These are phyloP conservation scores for Phytoseiulus persimilis DNA, from an alignment of 2,888 invertebrate genomes.

Conservation along the genomic window DNA sequence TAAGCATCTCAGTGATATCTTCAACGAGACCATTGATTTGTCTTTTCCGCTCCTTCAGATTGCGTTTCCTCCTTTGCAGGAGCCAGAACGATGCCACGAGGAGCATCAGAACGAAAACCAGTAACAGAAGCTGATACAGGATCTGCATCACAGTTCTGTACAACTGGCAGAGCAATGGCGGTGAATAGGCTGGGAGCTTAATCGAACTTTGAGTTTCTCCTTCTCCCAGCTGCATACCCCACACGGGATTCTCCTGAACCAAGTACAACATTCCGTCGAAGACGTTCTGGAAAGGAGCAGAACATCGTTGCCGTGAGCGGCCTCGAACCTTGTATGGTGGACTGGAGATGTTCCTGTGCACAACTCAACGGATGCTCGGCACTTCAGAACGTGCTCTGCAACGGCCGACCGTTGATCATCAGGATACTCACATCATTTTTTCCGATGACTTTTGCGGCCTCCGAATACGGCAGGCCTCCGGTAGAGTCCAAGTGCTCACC, in stretches of 20 bases:
- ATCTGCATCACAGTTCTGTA: slow-evolving; percentile 16
- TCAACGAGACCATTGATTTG: slow-evolving; percentile 30
- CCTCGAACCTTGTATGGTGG: too few relatives aligned
- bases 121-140: neutral
- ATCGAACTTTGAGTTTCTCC: neutral
- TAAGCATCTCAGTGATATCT: slow-evolving; percentile 20
- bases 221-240: neutral
- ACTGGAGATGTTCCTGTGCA: too few relatives aligned
- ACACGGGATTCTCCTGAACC: slow-evolving; percentile 9
- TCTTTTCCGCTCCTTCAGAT: slow-evolving; percentile 8
- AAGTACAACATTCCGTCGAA: slow-evolving; percentile 1
- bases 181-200: neutral
- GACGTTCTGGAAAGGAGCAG: neutral
- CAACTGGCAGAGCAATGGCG: neutral
- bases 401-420: too few relatives aligned
- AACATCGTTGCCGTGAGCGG: neutral
- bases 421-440: neutral
- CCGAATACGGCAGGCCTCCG: neutral
- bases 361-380: too few relatives aligned
- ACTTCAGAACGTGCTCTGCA: too few relatives aligned
- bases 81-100: neutral
- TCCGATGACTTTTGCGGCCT: neutral
- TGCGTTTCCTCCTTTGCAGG: neutral
- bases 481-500: neutral
- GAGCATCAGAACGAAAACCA: slow-evolving; percentile 19